phyloP scores from a whole-genome alignment of 2,113 vertebrate species.

The Puntigrus tetrazona region DNA sequence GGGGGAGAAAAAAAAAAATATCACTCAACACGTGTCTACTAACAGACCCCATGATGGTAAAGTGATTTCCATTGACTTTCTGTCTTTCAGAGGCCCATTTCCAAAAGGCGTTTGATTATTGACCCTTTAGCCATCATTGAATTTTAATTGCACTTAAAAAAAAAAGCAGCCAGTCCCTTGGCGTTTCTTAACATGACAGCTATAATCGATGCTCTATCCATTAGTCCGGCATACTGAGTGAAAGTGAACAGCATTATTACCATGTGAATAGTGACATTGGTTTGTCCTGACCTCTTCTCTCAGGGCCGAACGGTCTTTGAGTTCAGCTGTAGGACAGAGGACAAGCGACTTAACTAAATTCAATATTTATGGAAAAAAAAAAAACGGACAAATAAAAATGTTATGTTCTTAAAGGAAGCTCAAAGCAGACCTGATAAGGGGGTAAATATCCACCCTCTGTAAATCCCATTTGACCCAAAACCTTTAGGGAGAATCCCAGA shows the following conservation, averaged over 20 bases:
- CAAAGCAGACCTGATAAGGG: not conserved
- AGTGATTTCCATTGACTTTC: conserved; percentile 29
- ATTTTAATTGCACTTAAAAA: conserved; percentile 11
- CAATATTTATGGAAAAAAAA: no score
- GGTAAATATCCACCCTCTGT: conserved; percentile 3
- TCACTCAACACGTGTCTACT: not conserved
- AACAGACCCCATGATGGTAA: not conserved
- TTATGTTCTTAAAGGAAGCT: conserved; percentile 11
- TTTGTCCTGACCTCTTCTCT: conserved; percentile 22
- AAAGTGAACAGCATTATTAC: conserved; percentile 32
- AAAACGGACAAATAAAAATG: no score
- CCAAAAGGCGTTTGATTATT: conserved; percentile 12
- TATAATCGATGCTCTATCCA: conserved; percentile 39
- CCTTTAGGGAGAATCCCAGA: conserved; percentile 23
- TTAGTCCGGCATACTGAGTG: conserved; percentile 36
- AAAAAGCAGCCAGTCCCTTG: conserved; percentile 17
- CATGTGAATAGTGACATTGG: conserved; percentile 40
- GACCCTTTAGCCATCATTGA: conserved; percentile 5
- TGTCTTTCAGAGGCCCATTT: conserved; percentile 11
- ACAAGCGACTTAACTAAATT: not conserved
- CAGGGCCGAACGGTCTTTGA: conserved; percentile 20
- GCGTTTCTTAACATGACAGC: conserved; percentile 8
- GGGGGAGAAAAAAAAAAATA: no score
- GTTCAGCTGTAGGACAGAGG: conserved; percentile 10
- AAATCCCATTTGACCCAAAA: conserved; percentile 27